phyloP scores from a whole-genome alignment of 2,113 vertebrate genomes.

The Numenius arquata region DNA sequence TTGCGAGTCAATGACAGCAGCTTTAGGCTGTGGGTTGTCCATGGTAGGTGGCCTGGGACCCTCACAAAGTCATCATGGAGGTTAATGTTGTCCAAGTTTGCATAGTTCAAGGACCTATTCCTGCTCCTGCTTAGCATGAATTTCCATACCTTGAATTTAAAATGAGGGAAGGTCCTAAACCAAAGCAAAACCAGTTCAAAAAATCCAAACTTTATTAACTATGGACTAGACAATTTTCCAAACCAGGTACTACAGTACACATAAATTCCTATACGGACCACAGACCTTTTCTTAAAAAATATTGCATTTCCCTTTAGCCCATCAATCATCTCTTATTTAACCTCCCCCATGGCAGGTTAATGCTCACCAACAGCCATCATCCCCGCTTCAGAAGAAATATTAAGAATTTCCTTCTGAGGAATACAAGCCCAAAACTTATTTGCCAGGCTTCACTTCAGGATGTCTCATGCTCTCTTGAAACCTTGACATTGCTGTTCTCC shows the following conservation, averaged over 20 bases:
- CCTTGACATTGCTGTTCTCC: neutral
- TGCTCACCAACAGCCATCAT: neutral
- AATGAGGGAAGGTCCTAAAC: neutral
- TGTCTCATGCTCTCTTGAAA: neutral
- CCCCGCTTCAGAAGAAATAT: neutral
- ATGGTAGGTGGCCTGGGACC: neutral
- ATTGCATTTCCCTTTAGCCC: neutral
- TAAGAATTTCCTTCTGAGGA: neutral
- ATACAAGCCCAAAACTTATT: neutral
- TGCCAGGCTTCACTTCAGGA: neutral
- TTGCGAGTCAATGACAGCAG: neutral
- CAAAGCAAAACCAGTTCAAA: neutral
- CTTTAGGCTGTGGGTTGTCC: neutral
- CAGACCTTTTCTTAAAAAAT: neutral
- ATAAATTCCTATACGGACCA: neutral
- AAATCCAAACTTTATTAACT: neutral
- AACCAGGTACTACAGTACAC: neutral
- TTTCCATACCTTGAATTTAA: neutral
- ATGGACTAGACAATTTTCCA: neutral
- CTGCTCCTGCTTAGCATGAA: neutral
- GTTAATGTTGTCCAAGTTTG: neutral
- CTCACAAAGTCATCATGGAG: neutral
- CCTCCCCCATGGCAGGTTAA: neutral
- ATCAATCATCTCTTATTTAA: neutral
- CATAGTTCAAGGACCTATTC: neutral